These are phyloP conservation scores for Motacilla tschutschensis DNA, from an alignment of 2,113 vertebrate genomes.

Conservation along the genomic window DNA sequence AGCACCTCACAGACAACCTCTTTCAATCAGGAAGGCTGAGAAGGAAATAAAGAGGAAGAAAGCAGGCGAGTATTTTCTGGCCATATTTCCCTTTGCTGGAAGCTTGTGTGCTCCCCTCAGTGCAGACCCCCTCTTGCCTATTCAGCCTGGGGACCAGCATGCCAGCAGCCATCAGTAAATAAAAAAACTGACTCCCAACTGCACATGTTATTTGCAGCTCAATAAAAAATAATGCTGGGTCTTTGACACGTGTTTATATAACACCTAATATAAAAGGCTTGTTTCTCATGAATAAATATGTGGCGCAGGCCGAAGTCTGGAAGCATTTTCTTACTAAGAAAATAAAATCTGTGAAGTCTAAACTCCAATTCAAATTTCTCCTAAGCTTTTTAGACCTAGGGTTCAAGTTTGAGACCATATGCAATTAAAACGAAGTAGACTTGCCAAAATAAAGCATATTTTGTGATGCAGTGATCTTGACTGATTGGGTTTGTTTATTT, in stretches of 20 bases:
- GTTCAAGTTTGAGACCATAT: conserved; percentile 2
- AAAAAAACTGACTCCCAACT: background rate
- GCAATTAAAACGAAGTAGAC: background rate
- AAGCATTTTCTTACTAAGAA: conserved; percentile 8
- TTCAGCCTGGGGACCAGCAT: background rate
- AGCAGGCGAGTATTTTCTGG: fast-evolving
- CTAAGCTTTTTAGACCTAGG: background rate
- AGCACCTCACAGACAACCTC: background rate
- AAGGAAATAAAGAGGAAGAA: background rate
- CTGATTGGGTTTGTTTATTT: background rate
- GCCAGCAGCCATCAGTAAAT: conserved; percentile 17
- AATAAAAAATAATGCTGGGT: conserved; percentile 27
- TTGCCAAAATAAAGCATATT: conserved; percentile 17
- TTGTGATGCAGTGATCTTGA: background rate
- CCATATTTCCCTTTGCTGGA: background rate
- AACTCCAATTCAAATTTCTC: background rate
- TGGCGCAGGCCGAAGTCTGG: background rate
- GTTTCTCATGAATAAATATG: conserved; percentile 20
- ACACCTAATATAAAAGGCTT: conserved; percentile 48
- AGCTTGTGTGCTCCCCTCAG: background rate
- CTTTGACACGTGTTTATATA: conserved; percentile 34
- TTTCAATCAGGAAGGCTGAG: background rate
- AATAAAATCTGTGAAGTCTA: conserved; percentile 17
- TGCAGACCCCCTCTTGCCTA: background rate
- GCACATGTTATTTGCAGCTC: conserved; percentile 34